Percentiles rank a stretch among this genome's conserved stretches.
Evolutionary conservation across 2,797 vertebrate genomes (phyloP).

Genomic region (Melanotaenia trifasciata): DNA sequence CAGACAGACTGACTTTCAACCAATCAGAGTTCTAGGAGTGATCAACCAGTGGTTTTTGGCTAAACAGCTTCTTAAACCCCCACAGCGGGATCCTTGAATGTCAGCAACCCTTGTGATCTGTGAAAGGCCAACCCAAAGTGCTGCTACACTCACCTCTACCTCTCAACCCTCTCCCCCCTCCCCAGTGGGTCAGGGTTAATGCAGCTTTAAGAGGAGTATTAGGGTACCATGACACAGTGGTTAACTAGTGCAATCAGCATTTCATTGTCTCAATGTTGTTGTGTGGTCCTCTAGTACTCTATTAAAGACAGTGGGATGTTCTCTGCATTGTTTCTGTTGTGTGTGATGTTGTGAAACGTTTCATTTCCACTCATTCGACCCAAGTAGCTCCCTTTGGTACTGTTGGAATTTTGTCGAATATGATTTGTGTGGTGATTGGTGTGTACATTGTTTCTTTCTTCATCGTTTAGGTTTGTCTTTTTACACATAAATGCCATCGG

Average conservation of each 20-base stretch:
- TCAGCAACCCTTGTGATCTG: slow-evolving; percentile 54
- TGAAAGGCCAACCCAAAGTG: slow-evolving; percentile 72
- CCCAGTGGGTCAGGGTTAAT: slow-evolving; percentile 77
- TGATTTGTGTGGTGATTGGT: slow-evolving; percentile 80
- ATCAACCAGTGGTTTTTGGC: slow-evolving; percentile 47
- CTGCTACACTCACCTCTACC: slow-evolving; percentile 82
- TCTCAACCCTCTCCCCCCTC: slow-evolving; percentile 78
- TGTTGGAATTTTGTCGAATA: slow-evolving; percentile 70
- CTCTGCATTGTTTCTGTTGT: slow-evolving; percentile 79
- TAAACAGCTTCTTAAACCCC: slow-evolving; percentile 27
- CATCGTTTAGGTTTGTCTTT: slow-evolving; percentile 76
- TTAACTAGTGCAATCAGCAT: slow-evolving; percentile 74
- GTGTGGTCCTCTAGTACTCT: slow-evolving; percentile 80
- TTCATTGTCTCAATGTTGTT: slow-evolving; percentile 78
- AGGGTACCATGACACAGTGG: slow-evolving; percentile 78
- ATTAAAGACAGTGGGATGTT: slow-evolving; percentile 72
- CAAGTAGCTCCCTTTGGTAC: slow-evolving; percentile 72
- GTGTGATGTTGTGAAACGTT: slow-evolving; percentile 77
- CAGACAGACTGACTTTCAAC: slow-evolving; percentile 66
- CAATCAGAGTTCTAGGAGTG: slow-evolving; percentile 20
- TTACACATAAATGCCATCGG: slow-evolving; percentile 60
- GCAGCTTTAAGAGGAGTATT: slow-evolving; percentile 76
- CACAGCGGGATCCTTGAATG: slow-evolving; percentile 25
- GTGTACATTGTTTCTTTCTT: slow-evolving; percentile 75
- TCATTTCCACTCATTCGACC: slow-evolving; percentile 73